These are phyloP conservation scores for Amaurobius ferox DNA, from an alignment of 2,888 invertebrate species.

Conservation along the genomic window DNA sequence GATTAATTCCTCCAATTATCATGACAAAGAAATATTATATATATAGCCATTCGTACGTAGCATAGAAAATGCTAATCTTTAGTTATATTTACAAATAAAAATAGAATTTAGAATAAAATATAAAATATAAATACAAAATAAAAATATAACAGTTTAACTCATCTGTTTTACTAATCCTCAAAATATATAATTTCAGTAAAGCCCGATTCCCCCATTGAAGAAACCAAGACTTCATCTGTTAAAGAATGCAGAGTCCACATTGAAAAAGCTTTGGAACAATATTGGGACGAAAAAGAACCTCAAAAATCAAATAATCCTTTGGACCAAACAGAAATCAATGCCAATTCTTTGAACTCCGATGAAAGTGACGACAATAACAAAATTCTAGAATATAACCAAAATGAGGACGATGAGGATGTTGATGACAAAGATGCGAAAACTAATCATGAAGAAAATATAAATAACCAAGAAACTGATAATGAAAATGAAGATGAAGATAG, in stretches of 20 bases:
- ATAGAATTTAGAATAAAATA: too few relatives aligned
- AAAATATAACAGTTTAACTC: too few relatives aligned
- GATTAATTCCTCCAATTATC: too few relatives aligned
- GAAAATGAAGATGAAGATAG: conserved; percentile 36
- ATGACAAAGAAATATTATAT: too few relatives aligned
- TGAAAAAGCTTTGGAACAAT: conserved; percentile 74
- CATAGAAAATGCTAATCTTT: too few relatives aligned
- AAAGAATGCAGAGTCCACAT: conserved; percentile 73
- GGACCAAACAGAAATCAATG: conserved; percentile 26
- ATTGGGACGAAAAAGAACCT: conserved; percentile 68
- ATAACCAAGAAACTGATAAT: conserved; percentile 33
- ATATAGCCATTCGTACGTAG: too few relatives aligned
- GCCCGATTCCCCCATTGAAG: conserved; percentile 24
- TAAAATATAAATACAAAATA: too few relatives aligned
- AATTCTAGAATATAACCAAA: conserved; percentile 49
- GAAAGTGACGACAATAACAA: conserved; percentile 62
- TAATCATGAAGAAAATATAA: conserved; percentile 13
- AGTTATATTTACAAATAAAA: too few relatives aligned
- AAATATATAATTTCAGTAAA: conserved; percentile 28
- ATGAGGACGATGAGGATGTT: conserved; percentile 69
- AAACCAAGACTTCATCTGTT: conserved; percentile 34
- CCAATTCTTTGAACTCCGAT: conserved; percentile 8
- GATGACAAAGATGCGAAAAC: conserved; percentile 42
- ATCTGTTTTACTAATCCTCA: too few relatives aligned
- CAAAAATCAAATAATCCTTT: neutral